Base-by-base conservation (phyloP, 23 tunicate genomes). In the Styela clava region DNA sequence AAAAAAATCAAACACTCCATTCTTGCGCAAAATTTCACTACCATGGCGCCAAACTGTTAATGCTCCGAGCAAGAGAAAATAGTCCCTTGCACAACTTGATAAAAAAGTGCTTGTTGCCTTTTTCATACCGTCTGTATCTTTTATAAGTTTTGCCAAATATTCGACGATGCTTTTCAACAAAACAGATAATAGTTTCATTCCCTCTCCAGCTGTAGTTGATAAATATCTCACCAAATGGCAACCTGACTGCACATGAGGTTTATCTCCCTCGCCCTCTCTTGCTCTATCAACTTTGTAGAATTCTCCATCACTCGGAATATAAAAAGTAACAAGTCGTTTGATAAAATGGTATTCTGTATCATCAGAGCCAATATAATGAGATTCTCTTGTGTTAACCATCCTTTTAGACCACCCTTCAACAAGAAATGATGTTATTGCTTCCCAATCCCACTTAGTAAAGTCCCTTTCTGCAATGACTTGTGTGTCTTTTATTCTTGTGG, bases 401-500 rank as follows among this genome's bases (percentile, higher is more conserved):
- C 72, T 82, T 28, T 73, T 85, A n/a, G 87, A 85, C 81, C 81
- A 76, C 0, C 65, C 64, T 37, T 76, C 81, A 72, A 88, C 78
- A 25, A 86, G 77, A 33, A 85, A 82, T 35, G 82, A 85, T 31
- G 84, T 63, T 20, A 91, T 78, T 27, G 84, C 90, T 7, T 82
- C 87, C 97, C 97, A 91, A 68, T 91, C 86, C 97, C 97, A 91
- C 23, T 82, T 85, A 33, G n/a, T 76, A 79, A 86, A 83, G 28
- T 91, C 89, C 63, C 86, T 91, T 1, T 82, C 69, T 0, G 87
- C 71, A 12, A 86, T 33, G 3, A 91, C 97, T 82, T 82, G 77
- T 0, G 97, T 91, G 29, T 82, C 83, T 72, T 91, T 91, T 29
- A 91, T 44, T 7, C 84, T 69, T 35, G 74, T 31, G 3, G 83